phyloP scores from a whole-genome alignment of 2,797 vertebrate species.

The Prunella strophiata region DNA sequence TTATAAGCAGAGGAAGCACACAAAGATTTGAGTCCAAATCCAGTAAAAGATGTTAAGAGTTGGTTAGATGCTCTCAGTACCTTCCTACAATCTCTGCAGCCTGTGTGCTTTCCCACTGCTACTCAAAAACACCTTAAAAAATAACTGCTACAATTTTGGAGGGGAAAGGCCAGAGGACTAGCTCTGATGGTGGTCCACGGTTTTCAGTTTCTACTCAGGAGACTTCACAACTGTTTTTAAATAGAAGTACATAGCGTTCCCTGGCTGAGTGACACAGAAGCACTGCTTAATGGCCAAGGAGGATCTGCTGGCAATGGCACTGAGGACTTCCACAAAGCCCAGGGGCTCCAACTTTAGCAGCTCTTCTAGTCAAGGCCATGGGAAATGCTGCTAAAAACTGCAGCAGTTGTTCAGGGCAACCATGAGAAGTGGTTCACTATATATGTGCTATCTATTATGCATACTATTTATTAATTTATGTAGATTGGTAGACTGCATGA shows the following conservation, averaged over 20 bases:
- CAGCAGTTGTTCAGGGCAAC: neutral
- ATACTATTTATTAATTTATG: conserved; percentile 57
- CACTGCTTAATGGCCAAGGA: neutral
- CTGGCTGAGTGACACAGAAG: neutral
- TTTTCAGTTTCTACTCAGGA: conserved; percentile 17
- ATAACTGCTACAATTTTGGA: neutral
- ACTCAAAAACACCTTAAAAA: conserved; percentile 21
- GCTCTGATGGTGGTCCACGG: neutral
- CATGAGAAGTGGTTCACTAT: neutral
- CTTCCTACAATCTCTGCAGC: neutral
- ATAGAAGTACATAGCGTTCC: neutral
- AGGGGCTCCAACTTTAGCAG: neutral
- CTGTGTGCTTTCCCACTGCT: neutral
- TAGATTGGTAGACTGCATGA: conserved; percentile 35
- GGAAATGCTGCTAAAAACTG: neutral
- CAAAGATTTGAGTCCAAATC: neutral
- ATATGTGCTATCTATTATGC: conserved; percentile 1
- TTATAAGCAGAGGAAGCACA: neutral
- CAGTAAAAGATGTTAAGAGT: neutral
- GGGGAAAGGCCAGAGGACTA: neutral
- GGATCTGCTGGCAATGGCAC: neutral
- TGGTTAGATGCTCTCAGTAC: neutral
- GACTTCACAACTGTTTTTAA: conserved; percentile 23
- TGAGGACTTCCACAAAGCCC: neutral
- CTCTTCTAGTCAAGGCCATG: neutral